Evolutionary conservation across 92 coral and sea anemone genomes (phyloP).

Genomic region (Zoanthus gigantus): DNA sequence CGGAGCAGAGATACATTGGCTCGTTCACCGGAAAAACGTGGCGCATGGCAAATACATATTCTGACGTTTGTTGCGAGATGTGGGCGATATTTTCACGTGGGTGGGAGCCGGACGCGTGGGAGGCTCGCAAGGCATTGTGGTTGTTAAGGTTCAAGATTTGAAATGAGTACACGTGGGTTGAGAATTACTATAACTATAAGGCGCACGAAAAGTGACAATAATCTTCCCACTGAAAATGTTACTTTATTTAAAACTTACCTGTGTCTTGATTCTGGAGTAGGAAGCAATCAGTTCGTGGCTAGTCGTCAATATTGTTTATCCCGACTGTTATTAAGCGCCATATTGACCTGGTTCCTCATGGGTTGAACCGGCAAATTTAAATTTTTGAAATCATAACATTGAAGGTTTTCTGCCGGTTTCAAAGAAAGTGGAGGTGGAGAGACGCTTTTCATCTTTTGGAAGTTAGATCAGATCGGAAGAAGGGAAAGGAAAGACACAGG

Average conservation of each 20-base stretch:
- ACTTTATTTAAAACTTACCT: conserved; percentile 9
- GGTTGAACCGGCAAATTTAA: conserved; percentile 54
- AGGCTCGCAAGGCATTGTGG: conserved; percentile 31
- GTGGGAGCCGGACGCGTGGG: conserved; percentile 54
- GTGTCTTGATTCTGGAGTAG: background rate
- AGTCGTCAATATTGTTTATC: background rate
- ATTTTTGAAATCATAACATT: conserved; percentile 34
- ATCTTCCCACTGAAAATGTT: conserved; percentile 13
- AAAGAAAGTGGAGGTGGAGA: conserved; percentile 13
- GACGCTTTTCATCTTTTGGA: conserved; percentile 10
- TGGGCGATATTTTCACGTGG: conserved; percentile 46
- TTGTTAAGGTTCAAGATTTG: background rate
- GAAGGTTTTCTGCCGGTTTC: conserved; percentile 17
- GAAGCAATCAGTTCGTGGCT: conserved; percentile 2
- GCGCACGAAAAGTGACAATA: conserved; percentile 35
- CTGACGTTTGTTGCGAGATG: conserved; percentile 28
- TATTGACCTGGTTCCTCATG: conserved; percentile 16
- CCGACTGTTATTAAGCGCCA: background rate
- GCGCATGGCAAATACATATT: conserved; percentile 22
- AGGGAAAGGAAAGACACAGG: conserved; percentile 14
- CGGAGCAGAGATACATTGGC: background rate
- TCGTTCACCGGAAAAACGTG: conserved; percentile 37
- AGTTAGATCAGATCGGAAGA: conserved; percentile 40
- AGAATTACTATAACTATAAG: conserved; percentile 46
- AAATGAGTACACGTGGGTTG: conserved; percentile 46